phyloP scores from a whole-genome alignment of 2,113 vertebrate species.

The Syngnathus typhle region DNA sequence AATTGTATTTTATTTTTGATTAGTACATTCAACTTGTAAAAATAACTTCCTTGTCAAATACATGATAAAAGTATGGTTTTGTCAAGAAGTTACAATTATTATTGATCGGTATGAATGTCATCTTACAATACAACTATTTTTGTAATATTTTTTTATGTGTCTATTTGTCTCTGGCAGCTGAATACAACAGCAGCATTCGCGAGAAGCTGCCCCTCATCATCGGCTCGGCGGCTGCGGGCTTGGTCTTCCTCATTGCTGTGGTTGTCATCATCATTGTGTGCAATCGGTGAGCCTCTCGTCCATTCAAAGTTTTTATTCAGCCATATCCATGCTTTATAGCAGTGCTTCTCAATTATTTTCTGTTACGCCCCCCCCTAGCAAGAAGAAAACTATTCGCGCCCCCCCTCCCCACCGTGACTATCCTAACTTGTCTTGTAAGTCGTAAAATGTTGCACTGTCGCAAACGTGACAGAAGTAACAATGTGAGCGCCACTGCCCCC shows the following conservation, averaged over 20 bases:
- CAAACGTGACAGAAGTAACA: too few relatives aligned
- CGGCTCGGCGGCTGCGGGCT: constrained; percentile 84
- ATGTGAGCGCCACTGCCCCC: too few relatives aligned
- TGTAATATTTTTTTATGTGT: constrained; percentile 6
- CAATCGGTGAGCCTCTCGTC: constrained; percentile 77
- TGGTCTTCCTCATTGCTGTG: constrained; percentile 93
- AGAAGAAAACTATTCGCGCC: too few relatives aligned
- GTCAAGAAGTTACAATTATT: too few relatives aligned
- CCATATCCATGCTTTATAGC: neutral
- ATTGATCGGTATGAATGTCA: neutral
- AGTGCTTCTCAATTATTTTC: too few relatives aligned
- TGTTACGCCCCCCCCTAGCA: too few relatives aligned
- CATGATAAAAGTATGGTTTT: too few relatives aligned
- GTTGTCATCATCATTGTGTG: constrained; percentile 93
- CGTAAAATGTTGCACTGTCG: too few relatives aligned
- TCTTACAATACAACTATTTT: neutral
- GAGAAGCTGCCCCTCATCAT: constrained; percentile 97
- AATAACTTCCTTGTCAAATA: neutral
- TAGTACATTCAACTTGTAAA: neutral
- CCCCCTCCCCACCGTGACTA: too few relatives aligned
- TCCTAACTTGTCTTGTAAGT: too few relatives aligned
- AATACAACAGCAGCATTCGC: constrained; percentile 95
- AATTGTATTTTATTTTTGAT: neutral
- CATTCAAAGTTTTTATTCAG: neutral
- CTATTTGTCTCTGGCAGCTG: constrained; percentile 66